phyloP scores from a whole-genome alignment of 2,888 invertebrate genomes.

The Thereva nobilitata region DNA sequence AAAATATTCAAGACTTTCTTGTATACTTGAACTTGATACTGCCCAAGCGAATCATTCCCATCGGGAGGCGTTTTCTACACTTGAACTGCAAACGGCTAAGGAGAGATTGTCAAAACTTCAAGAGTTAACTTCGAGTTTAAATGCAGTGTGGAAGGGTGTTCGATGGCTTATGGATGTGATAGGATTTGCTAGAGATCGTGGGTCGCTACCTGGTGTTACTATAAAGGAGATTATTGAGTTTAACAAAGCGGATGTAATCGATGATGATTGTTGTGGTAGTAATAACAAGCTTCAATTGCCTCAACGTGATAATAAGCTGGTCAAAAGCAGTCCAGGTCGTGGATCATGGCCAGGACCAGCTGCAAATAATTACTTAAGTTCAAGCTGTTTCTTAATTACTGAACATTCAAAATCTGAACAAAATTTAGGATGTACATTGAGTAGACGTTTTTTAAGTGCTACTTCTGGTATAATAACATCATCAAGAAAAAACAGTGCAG shows the following conservation, averaged over 20 bases:
- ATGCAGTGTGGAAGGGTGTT: slow-evolving; percentile 88
- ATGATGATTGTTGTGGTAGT: slow-evolving; percentile 36
- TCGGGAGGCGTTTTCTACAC: slow-evolving; percentile 91
- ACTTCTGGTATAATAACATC: slow-evolving; percentile 55
- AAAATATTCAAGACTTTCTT: slow-evolving; percentile 89
- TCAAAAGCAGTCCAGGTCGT: slow-evolving; percentile 75
- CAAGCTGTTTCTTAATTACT: slow-evolving; percentile 61
- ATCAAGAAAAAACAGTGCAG: slow-evolving; percentile 64
- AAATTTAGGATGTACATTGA: slow-evolving; percentile 57
- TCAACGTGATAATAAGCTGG: slow-evolving; percentile 73
- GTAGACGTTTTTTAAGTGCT: slow-evolving; percentile 63
- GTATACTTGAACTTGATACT: slow-evolving; percentile 89
- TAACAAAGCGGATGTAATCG: slow-evolving; percentile 45
- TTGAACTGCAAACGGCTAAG: slow-evolving; percentile 83
- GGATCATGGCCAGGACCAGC: slow-evolving; percentile 86
- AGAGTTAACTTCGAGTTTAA: slow-evolving; percentile 82
- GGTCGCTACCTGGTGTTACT: slow-evolving; percentile 54
- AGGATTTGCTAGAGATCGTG: slow-evolving; percentile 86
- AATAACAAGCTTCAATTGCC: slow-evolving; percentile 53
- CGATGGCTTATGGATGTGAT: slow-evolving; percentile 97
- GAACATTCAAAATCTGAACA: slow-evolving; percentile 87
- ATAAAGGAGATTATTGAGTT: slow-evolving; percentile 56
- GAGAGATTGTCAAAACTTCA: slow-evolving; percentile 80
- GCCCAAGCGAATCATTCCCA: slow-evolving; percentile 91
- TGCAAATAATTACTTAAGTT: slow-evolving; percentile 60